Evolutionary conservation across 2,113 vertebrate genomes (phyloP).

Genomic region (Bos javanicus): DNA sequence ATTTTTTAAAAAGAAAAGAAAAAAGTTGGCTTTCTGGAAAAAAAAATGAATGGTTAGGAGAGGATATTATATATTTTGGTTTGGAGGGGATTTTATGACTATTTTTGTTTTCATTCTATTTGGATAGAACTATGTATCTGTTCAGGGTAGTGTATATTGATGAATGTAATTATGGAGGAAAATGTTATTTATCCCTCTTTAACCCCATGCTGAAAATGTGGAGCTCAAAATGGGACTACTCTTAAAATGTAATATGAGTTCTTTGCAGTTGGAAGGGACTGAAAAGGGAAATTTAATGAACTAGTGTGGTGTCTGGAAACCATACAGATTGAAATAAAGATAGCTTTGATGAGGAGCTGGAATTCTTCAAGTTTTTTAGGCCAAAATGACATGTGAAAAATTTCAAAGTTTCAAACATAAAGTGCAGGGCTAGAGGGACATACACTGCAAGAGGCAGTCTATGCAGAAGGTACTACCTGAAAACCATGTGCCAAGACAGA

Average conservation of each 20-base stretch:
- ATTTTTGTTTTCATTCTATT: not conserved
- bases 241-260: not conserved
- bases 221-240: not conserved
- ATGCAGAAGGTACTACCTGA: not conserved
- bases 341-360: not conserved
- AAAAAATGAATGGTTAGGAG: not conserved
- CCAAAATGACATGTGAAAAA: not conserved
- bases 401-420: not conserved
- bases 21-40: not conserved
- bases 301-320: not conserved
- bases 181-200: not conserved
- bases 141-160: not conserved
- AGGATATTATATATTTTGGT: not conserved
- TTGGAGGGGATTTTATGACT: not conserved
- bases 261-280: not conserved
- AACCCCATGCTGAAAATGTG: not conserved
- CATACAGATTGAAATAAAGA: not conserved
- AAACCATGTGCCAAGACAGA: not conserved
- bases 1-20: fast-evolving
- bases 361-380: not conserved
- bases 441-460: not conserved
- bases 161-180: not conserved
- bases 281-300: not conserved
- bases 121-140: not conserved
- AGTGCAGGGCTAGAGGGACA: not conserved